phyloP scores from a whole-genome alignment of 1,140 invertebrate species.

The Lamellibrachia luymesi region DNA sequence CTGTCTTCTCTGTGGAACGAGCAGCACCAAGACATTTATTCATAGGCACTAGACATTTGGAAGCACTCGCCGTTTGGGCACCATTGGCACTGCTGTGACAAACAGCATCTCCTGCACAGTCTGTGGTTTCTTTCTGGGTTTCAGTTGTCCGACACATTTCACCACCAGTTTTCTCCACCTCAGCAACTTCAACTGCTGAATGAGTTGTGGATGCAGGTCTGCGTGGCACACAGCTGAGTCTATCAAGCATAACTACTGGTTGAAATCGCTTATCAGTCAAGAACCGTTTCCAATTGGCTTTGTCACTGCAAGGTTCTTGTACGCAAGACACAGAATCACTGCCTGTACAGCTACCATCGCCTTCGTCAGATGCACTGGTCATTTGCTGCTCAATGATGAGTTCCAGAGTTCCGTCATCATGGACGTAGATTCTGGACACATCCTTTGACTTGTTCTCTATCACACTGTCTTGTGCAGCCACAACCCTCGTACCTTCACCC shows the following conservation, averaged over 20 bases:
- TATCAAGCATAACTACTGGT: neutral
- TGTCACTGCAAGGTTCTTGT: neutral
- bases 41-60: too few relatives aligned
- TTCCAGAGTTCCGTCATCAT: neutral
- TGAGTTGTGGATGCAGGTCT: neutral
- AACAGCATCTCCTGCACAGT: too few relatives aligned
- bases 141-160: neutral
- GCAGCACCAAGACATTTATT: too few relatives aligned
- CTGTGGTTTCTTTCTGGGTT: neutral
- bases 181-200: neutral
- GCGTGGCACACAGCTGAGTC: neutral
- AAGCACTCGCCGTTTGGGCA: too few relatives aligned
- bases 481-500: neutral
- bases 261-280: neutral
- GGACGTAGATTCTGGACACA: neutral
- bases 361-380: neutral
- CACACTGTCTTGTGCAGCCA: neutral
- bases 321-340: neutral
- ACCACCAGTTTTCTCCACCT: too few relatives aligned
- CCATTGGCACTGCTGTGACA: too few relatives aligned
- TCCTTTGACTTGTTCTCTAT: neutral
- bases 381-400: neutral
- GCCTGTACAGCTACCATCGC: too few relatives aligned
- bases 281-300: neutral
- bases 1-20: too few relatives aligned